Percentiles rank a stretch among this genome's conserved stretches.
Evolutionary conservation across 2,888 invertebrate species (phyloP).

Genomic region (Stegophylla sp.): DNA sequence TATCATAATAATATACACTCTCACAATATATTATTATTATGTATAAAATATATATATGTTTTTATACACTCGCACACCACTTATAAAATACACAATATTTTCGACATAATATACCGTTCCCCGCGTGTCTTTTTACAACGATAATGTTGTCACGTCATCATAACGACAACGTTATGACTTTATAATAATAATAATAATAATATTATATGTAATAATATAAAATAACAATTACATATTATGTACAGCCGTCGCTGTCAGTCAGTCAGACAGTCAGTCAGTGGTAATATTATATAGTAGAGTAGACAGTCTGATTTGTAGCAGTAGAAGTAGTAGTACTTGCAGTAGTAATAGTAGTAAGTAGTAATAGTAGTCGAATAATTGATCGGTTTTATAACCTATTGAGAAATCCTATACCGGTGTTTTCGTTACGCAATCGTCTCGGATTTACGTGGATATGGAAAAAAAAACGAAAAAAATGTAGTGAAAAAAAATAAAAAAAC

Average conservation of each 20-base stretch:
- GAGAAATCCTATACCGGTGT: conserved; percentile 38
- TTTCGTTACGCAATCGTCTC: conserved; percentile 28
- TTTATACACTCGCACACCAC: not conserved
- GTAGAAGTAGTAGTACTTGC: not conserved
- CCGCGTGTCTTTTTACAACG: not conserved
- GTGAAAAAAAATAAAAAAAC: conserved; percentile 13
- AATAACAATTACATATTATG: no score
- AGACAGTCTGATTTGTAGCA: no score
- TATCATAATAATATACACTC: no score
- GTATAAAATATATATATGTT: not conserved
- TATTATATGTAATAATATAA: no score
- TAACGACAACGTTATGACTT: not conserved
- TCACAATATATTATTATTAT: no score
- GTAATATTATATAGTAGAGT: no score
- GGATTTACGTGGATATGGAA: conserved; percentile 51
- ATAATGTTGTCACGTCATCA: not conserved
- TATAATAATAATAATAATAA: not conserved
- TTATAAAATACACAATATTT: not conserved
- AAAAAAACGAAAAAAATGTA: conserved; percentile 20
- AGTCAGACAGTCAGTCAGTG: no score
- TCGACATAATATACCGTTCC: no score
- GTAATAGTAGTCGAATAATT: not conserved
- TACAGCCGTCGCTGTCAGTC: conserved; percentile 15
- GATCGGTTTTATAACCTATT: conserved; percentile 54
- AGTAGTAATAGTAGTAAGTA: not conserved